A percentile compares a stretch with the other conserved stretches of the same genome.
Evolutionary conservation across 2,888 invertebrate species (phyloP).

Genomic region (Diarsia dahlii): DNA sequence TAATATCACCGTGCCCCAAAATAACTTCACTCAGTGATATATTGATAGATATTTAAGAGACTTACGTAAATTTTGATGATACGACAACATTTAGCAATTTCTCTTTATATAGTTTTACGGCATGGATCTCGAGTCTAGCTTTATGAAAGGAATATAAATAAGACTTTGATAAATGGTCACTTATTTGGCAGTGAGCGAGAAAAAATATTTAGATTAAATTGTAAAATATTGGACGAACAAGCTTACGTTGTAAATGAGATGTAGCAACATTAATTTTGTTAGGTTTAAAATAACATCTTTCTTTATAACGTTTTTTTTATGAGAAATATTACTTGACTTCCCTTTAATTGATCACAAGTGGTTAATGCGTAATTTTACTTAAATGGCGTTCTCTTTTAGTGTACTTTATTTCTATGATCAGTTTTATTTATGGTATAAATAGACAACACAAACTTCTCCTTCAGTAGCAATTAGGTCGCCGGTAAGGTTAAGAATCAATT

Average conservation of each 20-base stretch:
- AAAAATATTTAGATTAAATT: conserved; percentile 48
- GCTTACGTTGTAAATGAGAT: conserved; percentile 29
- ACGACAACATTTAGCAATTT: conserved; percentile 19
- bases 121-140: conserved; percentile 25
- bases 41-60: neutral
- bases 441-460: no score
- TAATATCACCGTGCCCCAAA: neutral
- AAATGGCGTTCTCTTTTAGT: no score
- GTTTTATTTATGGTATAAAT: no score
- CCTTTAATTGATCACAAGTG: neutral
- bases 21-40: neutral
- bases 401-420: no score
- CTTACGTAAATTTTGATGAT: neutral
- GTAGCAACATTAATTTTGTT: conserved; percentile 24
- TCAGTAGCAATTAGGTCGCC: no score
- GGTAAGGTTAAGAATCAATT: no score
- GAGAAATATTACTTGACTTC: neutral
- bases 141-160: conserved; percentile 58
- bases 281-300: conserved; percentile 12
- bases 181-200: conserved; percentile 28
- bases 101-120: conserved; percentile 26
- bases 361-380: neutral
- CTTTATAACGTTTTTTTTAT: neutral
- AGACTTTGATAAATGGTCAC: conserved; percentile 57
- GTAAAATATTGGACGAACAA: conserved; percentile 46